Evolutionary conservation across 2,888 invertebrate species (phyloP), one percentile per base, ranked within the genome.

Genomic region (Dicroscelio sp.): DNA sequence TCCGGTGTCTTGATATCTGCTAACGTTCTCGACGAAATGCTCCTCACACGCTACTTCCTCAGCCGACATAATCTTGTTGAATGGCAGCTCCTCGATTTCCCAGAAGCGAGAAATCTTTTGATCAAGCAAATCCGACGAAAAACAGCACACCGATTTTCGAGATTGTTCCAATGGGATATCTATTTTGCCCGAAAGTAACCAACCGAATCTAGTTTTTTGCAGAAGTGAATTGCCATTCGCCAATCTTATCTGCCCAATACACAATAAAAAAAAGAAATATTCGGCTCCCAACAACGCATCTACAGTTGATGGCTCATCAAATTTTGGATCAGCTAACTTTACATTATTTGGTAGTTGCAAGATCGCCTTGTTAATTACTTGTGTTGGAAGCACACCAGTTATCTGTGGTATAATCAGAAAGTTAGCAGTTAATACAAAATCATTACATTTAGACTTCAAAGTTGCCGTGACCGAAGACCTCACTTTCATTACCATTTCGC

Each of bases 51-150:
- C 52, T 33, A n/a, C 58, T 86, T 92, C 90, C 58, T 91, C 86
- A 35, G 94, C 92, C 55, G 94, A 93, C 23, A 87, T 73, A 31
- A 83, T 43, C 31, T 86, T 82, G 33, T 67, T 76, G 23, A 43
- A 10, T 48, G 92, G 87, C 43, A 92, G 23, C 79, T 94, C 94
- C 85, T 95, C 94, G 12, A 94, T 63, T 76, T 93, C 83, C 95
- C 93, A 94, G 91, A 95, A 93, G 55, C 67, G 65, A 5, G 65
- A 38, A 2, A 82, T 4, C 8, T 31, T 67, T 2, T 14, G 1
- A 8, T 82, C 82, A 10, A 88, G 67, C 27, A 55, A 48, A 27
- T 27, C 69, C 65, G 58, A 17, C 48, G 84, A 82, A 3, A 82
- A n/a, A 12, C 71, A 71, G 38, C 58, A 67, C 6, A 79, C 67